Percentiles rank a stretch among this genome's conserved stretches.
Evolutionary conservation across 1,140 invertebrate genomes (phyloP).

Genomic region (Ridgeia piscesae): DNA sequence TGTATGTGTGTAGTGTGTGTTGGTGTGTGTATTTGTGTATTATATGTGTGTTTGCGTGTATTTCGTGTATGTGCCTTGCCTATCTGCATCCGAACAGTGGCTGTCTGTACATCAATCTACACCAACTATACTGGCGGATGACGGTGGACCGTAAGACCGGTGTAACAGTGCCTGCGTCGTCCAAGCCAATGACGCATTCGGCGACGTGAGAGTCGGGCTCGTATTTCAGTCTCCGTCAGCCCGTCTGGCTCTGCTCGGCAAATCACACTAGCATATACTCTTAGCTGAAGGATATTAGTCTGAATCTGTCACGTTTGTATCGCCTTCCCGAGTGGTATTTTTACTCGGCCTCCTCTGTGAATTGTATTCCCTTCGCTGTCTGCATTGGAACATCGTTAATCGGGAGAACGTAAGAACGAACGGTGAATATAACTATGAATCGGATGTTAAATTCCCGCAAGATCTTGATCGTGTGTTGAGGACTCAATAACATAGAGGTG

Average conservation of each 20-base stretch:
- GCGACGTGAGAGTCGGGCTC: neutral
- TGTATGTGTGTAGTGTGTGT: too few species aligned
- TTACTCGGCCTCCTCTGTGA: neutral
- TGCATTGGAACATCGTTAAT: too few species aligned
- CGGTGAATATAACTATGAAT: too few species aligned
- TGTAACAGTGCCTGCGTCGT: neutral
- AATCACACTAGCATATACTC: neutral
- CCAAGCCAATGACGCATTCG: neutral
- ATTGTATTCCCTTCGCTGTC: neutral
- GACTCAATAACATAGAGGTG: too few species aligned
- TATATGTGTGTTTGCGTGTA: neutral
- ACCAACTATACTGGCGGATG: neutral
- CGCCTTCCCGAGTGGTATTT: neutral
- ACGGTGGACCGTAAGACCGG: neutral
- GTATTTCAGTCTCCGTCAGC: neutral
- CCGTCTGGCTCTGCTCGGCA: neutral
- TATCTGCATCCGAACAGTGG: neutral
- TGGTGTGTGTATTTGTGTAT: too few species aligned
- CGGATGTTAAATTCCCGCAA: too few species aligned
- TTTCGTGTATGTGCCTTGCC: neutral
- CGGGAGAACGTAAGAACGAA: too few species aligned
- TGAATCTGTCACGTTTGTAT: neutral
- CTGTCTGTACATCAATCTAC: neutral
- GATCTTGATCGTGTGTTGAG: too few species aligned
- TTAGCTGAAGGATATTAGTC: neutral